These are phyloP conservation scores for Orthosia incerta DNA, from an alignment of 2,888 invertebrate species.

Conservation along the genomic window DNA sequence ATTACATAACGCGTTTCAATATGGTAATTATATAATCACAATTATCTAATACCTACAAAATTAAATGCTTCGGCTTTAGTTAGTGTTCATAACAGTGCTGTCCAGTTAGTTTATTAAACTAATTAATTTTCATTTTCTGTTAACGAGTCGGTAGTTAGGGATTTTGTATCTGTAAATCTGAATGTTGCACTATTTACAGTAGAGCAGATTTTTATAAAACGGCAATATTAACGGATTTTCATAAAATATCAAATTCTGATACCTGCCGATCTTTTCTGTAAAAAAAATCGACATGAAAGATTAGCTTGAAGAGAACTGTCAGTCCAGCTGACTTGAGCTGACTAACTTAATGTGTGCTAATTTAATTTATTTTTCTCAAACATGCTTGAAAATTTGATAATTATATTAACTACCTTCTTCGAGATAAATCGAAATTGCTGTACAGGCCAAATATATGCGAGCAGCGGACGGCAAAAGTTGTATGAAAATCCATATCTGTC, in stretches of 20 bases:
- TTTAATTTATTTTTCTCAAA: too few species aligned
- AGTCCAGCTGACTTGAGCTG: not conserved
- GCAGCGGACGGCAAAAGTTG: too few species aligned
- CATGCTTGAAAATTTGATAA: too few species aligned
- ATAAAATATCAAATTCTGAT: too few species aligned
- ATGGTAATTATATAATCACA: slow-evolving; percentile 32
- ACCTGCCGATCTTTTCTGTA: not conserved
- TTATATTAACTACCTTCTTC: too few species aligned
- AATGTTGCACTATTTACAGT: not conserved
- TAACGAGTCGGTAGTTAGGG: slow-evolving; percentile 19
- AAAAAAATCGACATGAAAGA: not conserved
- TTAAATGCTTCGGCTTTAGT: slow-evolving; percentile 23
- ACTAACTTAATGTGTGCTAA: too few species aligned
- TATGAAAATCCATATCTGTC: too few species aligned
- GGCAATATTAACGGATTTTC: too few species aligned
- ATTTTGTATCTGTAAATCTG: not conserved
- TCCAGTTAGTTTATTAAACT: slow-evolving; percentile 20
- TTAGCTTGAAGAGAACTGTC: not conserved
- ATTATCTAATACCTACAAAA: slow-evolving; percentile 39
- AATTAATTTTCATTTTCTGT: slow-evolving; percentile 33
- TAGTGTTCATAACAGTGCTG: slow-evolving; percentile 21
- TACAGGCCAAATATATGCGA: too few species aligned
- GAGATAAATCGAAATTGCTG: too few species aligned
- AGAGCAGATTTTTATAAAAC: not conserved
- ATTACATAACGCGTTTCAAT: slow-evolving; percentile 9